Conservation (phyloP, 2,888 invertebrate genomes). For the Meiosimyza decipiens region DNA sequence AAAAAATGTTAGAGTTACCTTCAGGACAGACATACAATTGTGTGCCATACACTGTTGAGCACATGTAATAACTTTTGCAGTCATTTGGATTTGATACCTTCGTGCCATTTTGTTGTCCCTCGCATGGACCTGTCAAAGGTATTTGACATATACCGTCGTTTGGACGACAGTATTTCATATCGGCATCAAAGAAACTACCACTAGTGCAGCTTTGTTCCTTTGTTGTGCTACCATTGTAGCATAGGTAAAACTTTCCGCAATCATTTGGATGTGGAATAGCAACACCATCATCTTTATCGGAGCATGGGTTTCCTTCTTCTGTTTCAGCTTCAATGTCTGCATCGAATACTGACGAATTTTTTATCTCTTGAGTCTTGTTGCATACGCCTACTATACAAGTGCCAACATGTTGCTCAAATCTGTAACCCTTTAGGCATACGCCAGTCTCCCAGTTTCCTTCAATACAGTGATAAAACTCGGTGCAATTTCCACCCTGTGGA, state of each 20-base stretch:
- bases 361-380: not conserved
- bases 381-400: conserved; percentile 26
- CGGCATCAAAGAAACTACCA: conserved; percentile 54
- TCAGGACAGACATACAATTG: conserved; percentile 50
- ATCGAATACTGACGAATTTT: conserved; percentile 22
- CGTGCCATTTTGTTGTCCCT: conserved; percentile 41
- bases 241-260: conserved; percentile 56
- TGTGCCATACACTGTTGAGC: conserved; percentile 46
- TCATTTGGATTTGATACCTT: conserved; percentile 50
- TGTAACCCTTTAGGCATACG: conserved; percentile 54
- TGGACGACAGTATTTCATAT: conserved; percentile 52
- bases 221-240: conserved; percentile 43
- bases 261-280: conserved; percentile 51
- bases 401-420: conserved; percentile 39
- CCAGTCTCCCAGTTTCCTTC: conserved; percentile 53
- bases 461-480: conserved; percentile 53
- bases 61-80: conserved; percentile 57
- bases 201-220: conserved; percentile 50
- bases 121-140: conserved; percentile 43
- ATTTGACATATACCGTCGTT: conserved; percentile 55
- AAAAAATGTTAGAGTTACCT: conserved; percentile 38
- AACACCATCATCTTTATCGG: conserved; percentile 47
- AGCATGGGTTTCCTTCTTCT: conserved; percentile 41
- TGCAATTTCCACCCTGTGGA: conserved; percentile 48
- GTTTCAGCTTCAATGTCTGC: too few species aligned